phyloP scores from a whole-genome alignment of 2,888 invertebrate genomes.

The Lysandra bellargus region DNA sequence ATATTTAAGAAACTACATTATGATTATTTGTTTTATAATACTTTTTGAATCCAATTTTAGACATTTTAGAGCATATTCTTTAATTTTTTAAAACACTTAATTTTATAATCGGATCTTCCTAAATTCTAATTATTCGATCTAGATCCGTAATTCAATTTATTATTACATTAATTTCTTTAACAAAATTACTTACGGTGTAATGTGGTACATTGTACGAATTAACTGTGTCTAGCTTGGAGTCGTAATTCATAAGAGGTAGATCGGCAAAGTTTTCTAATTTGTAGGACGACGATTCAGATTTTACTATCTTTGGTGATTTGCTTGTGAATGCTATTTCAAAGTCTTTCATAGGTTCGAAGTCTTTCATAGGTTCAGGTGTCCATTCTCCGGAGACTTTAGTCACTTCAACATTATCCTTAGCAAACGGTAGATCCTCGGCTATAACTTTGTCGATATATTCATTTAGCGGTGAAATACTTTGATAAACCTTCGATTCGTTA shows the following conservation, averaged over 20 bases:
- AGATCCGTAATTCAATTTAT: too few species aligned
- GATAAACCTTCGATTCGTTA: constrained; percentile 45
- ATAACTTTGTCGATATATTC: constrained; percentile 45
- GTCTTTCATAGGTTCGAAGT: constrained; percentile 61
- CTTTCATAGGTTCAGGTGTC: constrained; percentile 61
- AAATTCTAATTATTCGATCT: too few species aligned
- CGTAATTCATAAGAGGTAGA: constrained; percentile 64
- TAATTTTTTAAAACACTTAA: neutral
- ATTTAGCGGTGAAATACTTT: constrained; percentile 45
- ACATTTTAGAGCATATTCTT: too few species aligned
- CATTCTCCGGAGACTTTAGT: constrained; percentile 51
- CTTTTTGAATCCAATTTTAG: too few species aligned
- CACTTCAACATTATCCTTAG: constrained; percentile 42
- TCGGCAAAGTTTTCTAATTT: constrained; percentile 63
- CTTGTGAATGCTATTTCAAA: constrained; percentile 58
- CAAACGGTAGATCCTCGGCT: constrained; percentile 37
- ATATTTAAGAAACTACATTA: too few species aligned
- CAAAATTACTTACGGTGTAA: constrained; percentile 65
- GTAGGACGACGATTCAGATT: constrained; percentile 52
- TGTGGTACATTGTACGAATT: constrained; percentile 73
- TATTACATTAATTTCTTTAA: neutral
- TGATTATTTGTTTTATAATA: too few species aligned
- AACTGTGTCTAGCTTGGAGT: constrained; percentile 62
- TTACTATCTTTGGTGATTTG: constrained; percentile 57
- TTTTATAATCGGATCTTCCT: neutral